These are phyloP conservation scores for Meloidogyne floridensis DNA, from an alignment of 1,140 invertebrate genomes.

Conservation along the genomic window DNA sequence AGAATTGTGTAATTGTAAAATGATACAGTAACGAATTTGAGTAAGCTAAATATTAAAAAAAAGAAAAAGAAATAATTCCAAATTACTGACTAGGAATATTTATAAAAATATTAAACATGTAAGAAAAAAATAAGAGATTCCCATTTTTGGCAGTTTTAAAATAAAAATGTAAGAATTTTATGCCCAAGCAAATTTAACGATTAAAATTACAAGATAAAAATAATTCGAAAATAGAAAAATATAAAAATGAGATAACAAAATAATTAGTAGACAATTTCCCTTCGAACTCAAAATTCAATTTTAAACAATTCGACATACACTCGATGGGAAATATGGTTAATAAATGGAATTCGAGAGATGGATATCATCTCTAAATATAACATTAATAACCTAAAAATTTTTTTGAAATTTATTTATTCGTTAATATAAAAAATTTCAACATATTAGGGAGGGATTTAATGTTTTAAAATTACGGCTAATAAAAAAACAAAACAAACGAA, in stretches of 20 bases:
- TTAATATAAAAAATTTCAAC: neutral
- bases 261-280: neutral
- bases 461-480: neutral
- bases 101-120: constrained; percentile 1
- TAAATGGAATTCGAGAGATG: neutral
- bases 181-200: neutral
- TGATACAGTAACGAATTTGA: too few relatives aligned
- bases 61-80: too few relatives aligned
- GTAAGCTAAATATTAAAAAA: too few relatives aligned
- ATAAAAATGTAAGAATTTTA: neutral
- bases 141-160: neutral
- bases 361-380: neutral
- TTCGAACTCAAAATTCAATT: neutral
- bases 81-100: too few relatives aligned
- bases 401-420: too few relatives aligned
- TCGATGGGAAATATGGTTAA: neutral
- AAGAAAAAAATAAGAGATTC: neutral
- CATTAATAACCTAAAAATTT: too few relatives aligned
- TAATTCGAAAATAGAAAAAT: neutral
- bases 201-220: neutral
- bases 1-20: too few relatives aligned
- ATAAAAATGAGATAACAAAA: neutral
- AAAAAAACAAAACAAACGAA: constrained; percentile 1
- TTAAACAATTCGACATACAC: neutral
- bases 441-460: too few relatives aligned